Evolutionary conservation across 2,888 invertebrate species (phyloP).

Genomic region (Drosophila buzzatii): DNA sequence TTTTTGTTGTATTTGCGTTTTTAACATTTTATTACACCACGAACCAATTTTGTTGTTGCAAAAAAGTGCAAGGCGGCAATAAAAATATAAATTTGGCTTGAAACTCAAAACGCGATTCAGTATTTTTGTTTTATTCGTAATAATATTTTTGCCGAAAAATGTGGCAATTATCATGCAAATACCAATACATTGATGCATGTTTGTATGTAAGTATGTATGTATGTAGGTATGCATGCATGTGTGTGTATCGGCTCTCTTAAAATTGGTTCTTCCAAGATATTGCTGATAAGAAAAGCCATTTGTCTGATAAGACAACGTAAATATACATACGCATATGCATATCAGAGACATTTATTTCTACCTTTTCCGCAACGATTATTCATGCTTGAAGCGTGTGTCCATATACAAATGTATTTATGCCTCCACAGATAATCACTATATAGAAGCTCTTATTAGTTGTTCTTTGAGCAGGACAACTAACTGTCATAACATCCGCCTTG

Average conservation of each 20-base stretch:
- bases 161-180: constrained; percentile 24
- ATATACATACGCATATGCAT: constrained; percentile 32
- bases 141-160: constrained; percentile 13
- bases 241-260: constrained; percentile 18
- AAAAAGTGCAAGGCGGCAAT: constrained; percentile 33
- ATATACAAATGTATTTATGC: not conserved
- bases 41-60: constrained; percentile 14
- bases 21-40: constrained; percentile 19
- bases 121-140: not conserved
- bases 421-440: not conserved
- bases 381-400: constrained; percentile 36
- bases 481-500: constrained; percentile 6
- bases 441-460: not conserved
- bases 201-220: not conserved
- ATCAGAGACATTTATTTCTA: constrained; percentile 34
- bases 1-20: constrained; percentile 26
- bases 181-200: constrained; percentile 10
- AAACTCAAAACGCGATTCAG: constrained; percentile 24
- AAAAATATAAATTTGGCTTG: constrained; percentile 28
- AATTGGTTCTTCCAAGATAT: constrained; percentile 66
- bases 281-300: constrained; percentile 60
- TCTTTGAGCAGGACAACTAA: constrained; percentile 6
- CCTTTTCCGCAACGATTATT: constrained; percentile 63
- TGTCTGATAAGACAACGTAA: constrained; percentile 57
- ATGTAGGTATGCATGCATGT: not conserved